Evolutionary conservation across 2,797 vertebrate species (phyloP), one percentile per base, ranked within the genome.

Genomic region (Taenioides sp.): DNA sequence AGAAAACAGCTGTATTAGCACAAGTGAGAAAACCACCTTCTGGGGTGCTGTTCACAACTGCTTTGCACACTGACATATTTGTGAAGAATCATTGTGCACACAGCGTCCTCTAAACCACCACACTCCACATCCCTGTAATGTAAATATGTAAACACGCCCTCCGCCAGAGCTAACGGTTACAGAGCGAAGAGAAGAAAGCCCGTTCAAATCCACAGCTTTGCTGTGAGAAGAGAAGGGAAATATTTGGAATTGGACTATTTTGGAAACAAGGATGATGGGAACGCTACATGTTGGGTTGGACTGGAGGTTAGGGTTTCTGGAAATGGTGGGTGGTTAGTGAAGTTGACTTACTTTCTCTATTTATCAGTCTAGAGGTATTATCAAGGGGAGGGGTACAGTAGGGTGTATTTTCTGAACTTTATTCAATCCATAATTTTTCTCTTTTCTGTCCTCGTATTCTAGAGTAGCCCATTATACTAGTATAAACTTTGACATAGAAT

Each of bases 131-230:
- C 80, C 47, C 59, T 80, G 72, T 66, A 40, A 77, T 72, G 61
- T 79, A 75, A 88, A 84, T 77, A 86, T 90, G 84, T 84, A 87
- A 90, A 68, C 83, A 75, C 79, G 73, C 72, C 67, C 77, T 76
- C 69, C 81, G 81, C 72, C 10, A 40, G 69, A 68, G 77, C 83
- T 83, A 92, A 87, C 86, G 84, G 83, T 83, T 80, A 84, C 82
- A 79, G 64, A 47, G 18, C 10, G 34, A 55, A 25, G 52, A 47
- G 54, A 11, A 50, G 25, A 63, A 76, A 57, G 67, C 31, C 22
- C 60, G 2, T 47, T 5, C 23, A 66, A 58, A 4, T 37, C n/a
- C 27, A 20, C 1, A 10, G 60, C 60, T 62, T 62, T 12, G 0
- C 1, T 22, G 60, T 4, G 60, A 14, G 60, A 9, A 34, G 20